Conservation (phyloP, 2,797 vertebrate genomes). For the Philypnodon macrostomus region DNA sequence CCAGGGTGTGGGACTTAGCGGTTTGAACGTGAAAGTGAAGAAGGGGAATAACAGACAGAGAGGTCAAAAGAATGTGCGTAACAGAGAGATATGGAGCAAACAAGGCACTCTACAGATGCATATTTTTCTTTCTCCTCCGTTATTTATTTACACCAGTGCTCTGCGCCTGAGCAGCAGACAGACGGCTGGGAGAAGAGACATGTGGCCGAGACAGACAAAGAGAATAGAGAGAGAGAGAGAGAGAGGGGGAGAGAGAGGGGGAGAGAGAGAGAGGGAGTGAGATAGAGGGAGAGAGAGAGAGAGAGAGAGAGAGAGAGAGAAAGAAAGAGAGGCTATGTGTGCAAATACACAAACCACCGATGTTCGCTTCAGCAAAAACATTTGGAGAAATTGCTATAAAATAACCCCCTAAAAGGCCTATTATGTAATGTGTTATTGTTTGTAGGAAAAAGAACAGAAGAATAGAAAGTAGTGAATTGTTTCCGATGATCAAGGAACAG, state of each 20-base stretch:
- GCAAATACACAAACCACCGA: slow-evolving; percentile 15
- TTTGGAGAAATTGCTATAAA: slow-evolving; percentile 26
- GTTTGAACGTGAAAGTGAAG: slow-evolving; percentile 29
- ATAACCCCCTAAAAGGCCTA: slow-evolving; percentile 23
- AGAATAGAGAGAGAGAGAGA: slow-evolving; percentile 27
- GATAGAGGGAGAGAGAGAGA: too few species aligned
- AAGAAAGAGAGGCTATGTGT: too few species aligned
- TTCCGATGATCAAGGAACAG: slow-evolving; percentile 6
- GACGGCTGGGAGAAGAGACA: slow-evolving; percentile 28
- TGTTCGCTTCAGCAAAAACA: slow-evolving; percentile 34
- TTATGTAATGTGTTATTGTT: slow-evolving; percentile 8
- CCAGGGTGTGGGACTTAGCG: slow-evolving; percentile 40
- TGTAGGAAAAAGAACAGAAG: background rate
- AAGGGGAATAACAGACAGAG: slow-evolving; percentile 32
- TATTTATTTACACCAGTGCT: slow-evolving; percentile 41
- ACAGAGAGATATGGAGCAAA: slow-evolving; percentile 13
- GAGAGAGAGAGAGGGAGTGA: too few species aligned
- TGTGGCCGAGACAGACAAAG: slow-evolving; percentile 48
- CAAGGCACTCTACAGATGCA: slow-evolving; percentile 28
- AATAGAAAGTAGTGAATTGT: slow-evolving; percentile 9
- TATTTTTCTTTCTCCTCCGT: slow-evolving; percentile 14
- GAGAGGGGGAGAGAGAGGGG: too few species aligned
- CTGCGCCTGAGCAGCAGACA: slow-evolving; percentile 36
- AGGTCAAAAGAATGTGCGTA: slow-evolving; percentile 48
- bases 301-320: too few species aligned